Evolutionary conservation across 2,113 vertebrate species (phyloP).

Genomic region (Orientallactaga bullata): DNA sequence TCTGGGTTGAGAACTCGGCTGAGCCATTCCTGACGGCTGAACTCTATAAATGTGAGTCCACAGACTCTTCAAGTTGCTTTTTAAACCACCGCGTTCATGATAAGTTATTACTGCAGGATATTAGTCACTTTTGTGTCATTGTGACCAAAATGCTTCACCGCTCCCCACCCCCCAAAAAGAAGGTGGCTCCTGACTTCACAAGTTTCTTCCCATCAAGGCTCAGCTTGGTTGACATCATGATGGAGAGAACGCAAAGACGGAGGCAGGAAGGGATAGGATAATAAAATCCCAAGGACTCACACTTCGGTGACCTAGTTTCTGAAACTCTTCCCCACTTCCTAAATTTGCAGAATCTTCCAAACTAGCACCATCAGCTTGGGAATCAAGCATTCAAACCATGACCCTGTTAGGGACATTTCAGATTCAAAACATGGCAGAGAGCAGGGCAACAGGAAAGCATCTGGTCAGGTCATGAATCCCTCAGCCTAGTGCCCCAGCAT

Average conservation of each 20-base stretch:
- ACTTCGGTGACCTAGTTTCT: not conserved
- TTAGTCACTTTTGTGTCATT: not conserved
- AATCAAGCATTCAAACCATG: not conserved
- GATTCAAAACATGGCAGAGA: not conserved
- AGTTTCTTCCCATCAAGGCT: not conserved
- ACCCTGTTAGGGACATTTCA: not conserved
- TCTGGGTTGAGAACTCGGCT: not conserved
- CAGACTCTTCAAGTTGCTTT: not conserved
- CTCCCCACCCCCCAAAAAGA: not conserved
- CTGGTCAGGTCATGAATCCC: not conserved
- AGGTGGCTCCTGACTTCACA: not conserved
- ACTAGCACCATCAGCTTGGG: not conserved
- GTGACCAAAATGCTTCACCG: not conserved
- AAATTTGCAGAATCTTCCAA: not conserved
- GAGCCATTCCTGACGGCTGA: conserved; percentile 9
- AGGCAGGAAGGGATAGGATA: not conserved
- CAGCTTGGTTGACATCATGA: not conserved
- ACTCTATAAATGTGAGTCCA: not conserved
- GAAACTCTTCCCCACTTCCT: not conserved
- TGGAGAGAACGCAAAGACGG: not conserved
- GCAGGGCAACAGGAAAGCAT: not conserved
- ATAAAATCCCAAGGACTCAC: not conserved
- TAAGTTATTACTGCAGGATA: not conserved
- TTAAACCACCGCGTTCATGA: not conserved
- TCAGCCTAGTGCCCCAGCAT: not conserved